These are phyloP conservation scores for Isoperla grammatica DNA, from an alignment of 2,888 invertebrate species.

Conservation along the genomic window DNA sequence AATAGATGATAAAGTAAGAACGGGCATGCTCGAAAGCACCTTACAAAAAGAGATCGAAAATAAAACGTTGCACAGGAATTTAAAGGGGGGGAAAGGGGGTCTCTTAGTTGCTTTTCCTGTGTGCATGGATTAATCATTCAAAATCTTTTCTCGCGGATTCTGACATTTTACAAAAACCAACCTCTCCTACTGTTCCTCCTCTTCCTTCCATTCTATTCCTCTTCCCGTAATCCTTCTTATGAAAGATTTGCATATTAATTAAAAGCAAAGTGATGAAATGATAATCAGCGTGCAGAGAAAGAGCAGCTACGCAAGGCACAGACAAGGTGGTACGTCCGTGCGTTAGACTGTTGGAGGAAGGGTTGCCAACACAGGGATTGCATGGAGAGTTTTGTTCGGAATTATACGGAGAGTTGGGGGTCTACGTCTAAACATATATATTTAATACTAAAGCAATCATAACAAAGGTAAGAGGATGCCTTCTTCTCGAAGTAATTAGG, in stretches of 20 bases:
- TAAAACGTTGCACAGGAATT: background rate
- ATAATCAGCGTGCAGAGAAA: constrained; percentile 50
- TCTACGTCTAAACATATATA: background rate
- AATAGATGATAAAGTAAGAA: too few relatives aligned
- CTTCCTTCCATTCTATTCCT: constrained; percentile 18
- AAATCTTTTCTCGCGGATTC: constrained; percentile 13
- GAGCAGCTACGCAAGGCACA: constrained; percentile 1
- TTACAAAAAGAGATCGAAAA: background rate
- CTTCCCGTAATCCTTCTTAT: constrained; percentile 33
- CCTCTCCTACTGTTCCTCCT: constrained; percentile 18
- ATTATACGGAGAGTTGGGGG: too few relatives aligned
- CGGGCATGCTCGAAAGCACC: too few relatives aligned
- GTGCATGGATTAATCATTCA: constrained; percentile 27
- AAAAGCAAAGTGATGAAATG: constrained; percentile 57
- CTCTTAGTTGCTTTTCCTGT: background rate
- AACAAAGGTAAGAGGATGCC: too few relatives aligned
- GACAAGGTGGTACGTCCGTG: background rate
- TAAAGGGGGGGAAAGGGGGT: background rate
- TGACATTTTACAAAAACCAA: constrained; percentile 25
- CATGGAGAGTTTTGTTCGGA: background rate
- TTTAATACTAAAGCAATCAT: background rate
- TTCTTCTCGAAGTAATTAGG: too few relatives aligned
- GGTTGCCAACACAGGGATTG: background rate
- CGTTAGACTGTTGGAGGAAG: background rate
- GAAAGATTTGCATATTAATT: constrained; percentile 55